Percentiles rank a stretch among this genome's conserved stretches.
phyloP scores from a whole-genome alignment of 2,888 invertebrate species.

The Synanthedon vespiformis region DNA sequence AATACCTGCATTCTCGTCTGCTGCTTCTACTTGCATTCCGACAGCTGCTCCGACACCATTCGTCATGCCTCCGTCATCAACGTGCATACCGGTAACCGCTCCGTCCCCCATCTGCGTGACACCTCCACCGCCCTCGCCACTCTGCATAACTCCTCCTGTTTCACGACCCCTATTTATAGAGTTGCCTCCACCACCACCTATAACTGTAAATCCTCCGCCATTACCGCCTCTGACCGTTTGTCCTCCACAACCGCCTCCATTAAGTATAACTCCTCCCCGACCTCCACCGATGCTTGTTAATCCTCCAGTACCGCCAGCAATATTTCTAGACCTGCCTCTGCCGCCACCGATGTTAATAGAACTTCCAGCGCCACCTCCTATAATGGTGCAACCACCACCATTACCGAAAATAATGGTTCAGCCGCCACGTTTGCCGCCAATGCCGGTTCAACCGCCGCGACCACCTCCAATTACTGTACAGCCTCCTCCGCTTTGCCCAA shows the following conservation, averaged over 20 bases:
- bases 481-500: conserved; percentile 38
- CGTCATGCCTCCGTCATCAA: neutral
- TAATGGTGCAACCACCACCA: conserved; percentile 49
- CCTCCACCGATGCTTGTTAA: conserved; percentile 22
- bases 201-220: conserved; percentile 30
- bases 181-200: conserved; percentile 36
- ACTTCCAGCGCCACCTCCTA: conserved; percentile 32
- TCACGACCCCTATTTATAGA: conserved; percentile 37
- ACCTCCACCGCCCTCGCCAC: conserved; percentile 32
- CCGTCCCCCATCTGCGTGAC: conserved; percentile 38
- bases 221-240: conserved; percentile 34
- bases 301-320: conserved; percentile 19
- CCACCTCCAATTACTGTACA: conserved; percentile 50
- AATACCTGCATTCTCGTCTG: neutral
- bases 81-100: conserved; percentile 2
- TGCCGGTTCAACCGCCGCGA: conserved; percentile 49
- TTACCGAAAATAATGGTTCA: conserved; percentile 45
- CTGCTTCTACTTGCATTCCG: neutral
- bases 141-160: conserved; percentile 38
- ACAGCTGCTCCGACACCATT: neutral
- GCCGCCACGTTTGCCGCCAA: conserved; percentile 46
- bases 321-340: conserved; percentile 17
- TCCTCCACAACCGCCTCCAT: conserved; percentile 39
- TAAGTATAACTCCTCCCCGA: conserved; percentile 42
- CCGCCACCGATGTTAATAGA: conserved; percentile 24